Evolutionary conservation across 2,113 vertebrate species (phyloP).

Genomic region (Silurus glanis): DNA sequence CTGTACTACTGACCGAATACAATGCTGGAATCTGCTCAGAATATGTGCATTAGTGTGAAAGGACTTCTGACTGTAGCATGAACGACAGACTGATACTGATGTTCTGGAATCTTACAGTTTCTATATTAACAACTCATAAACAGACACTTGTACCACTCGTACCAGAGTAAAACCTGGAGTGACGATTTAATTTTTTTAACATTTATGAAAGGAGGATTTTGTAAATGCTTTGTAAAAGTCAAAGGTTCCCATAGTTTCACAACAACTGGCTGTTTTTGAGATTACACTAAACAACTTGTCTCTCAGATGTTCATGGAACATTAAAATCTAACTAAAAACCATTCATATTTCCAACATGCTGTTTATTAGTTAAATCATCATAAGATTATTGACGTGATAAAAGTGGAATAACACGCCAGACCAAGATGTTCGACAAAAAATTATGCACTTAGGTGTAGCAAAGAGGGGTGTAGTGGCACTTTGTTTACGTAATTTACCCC

Average conservation of each 20-base stretch:
- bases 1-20: not conserved
- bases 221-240: not conserved
- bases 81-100: not conserved
- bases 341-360: not conserved
- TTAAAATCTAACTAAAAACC: not conserved
- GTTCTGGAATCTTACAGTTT: not conserved
- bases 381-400: not conserved
- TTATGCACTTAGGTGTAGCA: no score
- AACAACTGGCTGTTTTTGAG: no score
- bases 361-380: not conserved
- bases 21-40: not conserved
- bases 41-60: not conserved
- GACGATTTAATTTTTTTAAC: not conserved
- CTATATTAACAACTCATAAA: not conserved
- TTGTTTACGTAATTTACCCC: no score
- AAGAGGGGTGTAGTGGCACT: no score
- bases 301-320: not conserved
- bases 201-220: not conserved
- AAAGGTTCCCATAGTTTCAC: not conserved
- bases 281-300: not conserved
- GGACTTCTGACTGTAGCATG: not conserved
- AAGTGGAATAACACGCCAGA: no score
- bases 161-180: not conserved
- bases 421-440: no score
- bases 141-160: not conserved